These are phyloP conservation scores for Archips xylosteana DNA, from an alignment of 2,888 invertebrate species.

Conservation along the genomic window DNA sequence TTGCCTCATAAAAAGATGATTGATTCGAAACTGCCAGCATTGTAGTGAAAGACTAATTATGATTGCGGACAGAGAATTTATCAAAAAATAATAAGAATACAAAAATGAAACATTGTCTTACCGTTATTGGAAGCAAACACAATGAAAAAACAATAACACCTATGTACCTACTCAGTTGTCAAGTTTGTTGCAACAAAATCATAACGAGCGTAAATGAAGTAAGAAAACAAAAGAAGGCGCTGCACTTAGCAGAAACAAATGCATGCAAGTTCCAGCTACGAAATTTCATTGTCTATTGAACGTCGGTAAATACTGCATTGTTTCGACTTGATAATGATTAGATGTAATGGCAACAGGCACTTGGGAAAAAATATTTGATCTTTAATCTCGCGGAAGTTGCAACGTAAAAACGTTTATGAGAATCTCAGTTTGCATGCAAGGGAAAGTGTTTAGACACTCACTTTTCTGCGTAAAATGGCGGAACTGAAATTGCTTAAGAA, in stretches of 20 bases:
- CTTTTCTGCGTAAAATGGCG: slow-evolving; percentile 27
- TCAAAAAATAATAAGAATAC: slow-evolving; percentile 16
- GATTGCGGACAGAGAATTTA: slow-evolving; percentile 19
- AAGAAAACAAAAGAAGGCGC: slow-evolving; percentile 8
- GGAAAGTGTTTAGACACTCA: slow-evolving; percentile 40
- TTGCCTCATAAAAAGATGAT: slow-evolving; percentile 13
- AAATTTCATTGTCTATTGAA: slow-evolving; percentile 40
- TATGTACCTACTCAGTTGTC: not conserved
- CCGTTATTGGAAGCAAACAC: not conserved
- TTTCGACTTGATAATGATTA: slow-evolving; percentile 34
- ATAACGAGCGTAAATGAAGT: not conserved
- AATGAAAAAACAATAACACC: not conserved
- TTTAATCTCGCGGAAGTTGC: slow-evolving; percentile 37
- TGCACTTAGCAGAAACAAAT: slow-evolving; percentile 17
- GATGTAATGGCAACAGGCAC: slow-evolving; percentile 11
- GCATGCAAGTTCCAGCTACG: slow-evolving; percentile 22
- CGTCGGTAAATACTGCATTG: slow-evolving; percentile 28
- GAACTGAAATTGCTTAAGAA: slow-evolving; percentile 11
- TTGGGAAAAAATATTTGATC: slow-evolving; percentile 36
- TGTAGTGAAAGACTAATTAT: slow-evolving; percentile 16
- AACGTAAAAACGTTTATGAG: slow-evolving; percentile 27
- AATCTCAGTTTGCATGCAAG: slow-evolving; percentile 34
- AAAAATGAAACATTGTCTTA: not conserved
- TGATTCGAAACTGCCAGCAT: slow-evolving; percentile 5
- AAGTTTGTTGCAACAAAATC: not conserved